Evolutionary conservation across 2,797 vertebrate genomes (phyloP).

Genomic region (Halcyon chelicuti): DNA sequence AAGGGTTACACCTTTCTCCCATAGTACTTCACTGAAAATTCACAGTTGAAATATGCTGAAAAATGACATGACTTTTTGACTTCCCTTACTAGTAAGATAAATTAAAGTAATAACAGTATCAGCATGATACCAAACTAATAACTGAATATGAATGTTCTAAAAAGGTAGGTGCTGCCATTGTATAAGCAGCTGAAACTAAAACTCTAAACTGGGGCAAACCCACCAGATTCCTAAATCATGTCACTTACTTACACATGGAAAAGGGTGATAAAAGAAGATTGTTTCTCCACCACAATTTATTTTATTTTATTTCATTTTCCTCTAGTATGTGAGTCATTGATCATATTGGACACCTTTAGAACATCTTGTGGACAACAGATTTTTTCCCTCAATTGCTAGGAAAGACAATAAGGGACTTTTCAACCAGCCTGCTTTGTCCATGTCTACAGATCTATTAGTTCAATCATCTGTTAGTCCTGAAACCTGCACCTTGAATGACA

Average conservation of each 20-base stretch:
- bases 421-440: neutral
- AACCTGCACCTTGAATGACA: neutral
- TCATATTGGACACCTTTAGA: neutral
- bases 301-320: neutral
- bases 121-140: neutral
- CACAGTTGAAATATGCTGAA: neutral
- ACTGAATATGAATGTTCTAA: neutral
- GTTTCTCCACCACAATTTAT: neutral
- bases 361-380: neutral
- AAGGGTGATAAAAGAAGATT: neutral
- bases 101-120: neutral
- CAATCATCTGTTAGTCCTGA: neutral
- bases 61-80: neutral
- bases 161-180: neutral
- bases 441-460: neutral
- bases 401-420: neutral
- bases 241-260: neutral
- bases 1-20: neutral
- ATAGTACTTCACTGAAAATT: neutral
- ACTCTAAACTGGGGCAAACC: neutral
- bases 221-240: neutral
- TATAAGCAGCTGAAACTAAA: neutral
- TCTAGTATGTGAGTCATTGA: neutral
- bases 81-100: neutral
- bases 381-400: neutral